Base-by-base conservation (phyloP, 2,113 vertebrate species). In the Acrocephalus kingi region DNA sequence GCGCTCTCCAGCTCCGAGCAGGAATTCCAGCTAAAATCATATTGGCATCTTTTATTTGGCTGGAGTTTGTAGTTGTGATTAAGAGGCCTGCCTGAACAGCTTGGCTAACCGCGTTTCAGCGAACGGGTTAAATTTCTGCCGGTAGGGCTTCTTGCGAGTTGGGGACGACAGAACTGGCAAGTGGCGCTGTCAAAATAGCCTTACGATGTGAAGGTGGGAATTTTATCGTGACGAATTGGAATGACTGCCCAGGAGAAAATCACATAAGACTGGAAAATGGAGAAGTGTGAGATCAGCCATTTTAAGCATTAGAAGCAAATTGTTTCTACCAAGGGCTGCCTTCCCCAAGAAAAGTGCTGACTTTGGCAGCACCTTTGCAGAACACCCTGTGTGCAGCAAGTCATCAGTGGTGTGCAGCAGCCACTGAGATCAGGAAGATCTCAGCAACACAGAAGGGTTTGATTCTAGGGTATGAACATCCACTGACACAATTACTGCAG, bases 1-100 rank as follows among this genome's bases (percentile, higher is more conserved):
- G 22, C 3, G 20, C 39, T 17, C 54, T 31, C 31, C 5, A 0
- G 9, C 54, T 10, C 10, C 0, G 83, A 20, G 1, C 4, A 2
- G 39, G 13, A 23, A 28, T 25, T 35, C 10, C 73, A 1, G 62
- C 7, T 51, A 15, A 46, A 75, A 71, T 56, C 39, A 0, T 17
- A 11, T 7, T 2, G 68, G 64, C 66, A 4, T n/a, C 28, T 71
- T 77, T 68, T 41, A 7, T 76, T 75, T 45, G 59, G 17, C 71
- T 59, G 84, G 19, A 22, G 61, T 76, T 27, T 27, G 46, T 15
- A 2, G 7, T 1, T 10, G 27, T 8, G 37, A 19, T 37, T 35
- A 27, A 17, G 75, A 63, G 43, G 67, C 46, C 83, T 35, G 33
- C 64, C 68, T 24, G 54, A 75, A 8, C 61, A 15, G 66, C 54